Percentiles rank a stretch among this genome's conserved stretches.
phyloP scores from a whole-genome alignment of 2,113 vertebrate species.

The Oncorhynchus masou region DNA sequence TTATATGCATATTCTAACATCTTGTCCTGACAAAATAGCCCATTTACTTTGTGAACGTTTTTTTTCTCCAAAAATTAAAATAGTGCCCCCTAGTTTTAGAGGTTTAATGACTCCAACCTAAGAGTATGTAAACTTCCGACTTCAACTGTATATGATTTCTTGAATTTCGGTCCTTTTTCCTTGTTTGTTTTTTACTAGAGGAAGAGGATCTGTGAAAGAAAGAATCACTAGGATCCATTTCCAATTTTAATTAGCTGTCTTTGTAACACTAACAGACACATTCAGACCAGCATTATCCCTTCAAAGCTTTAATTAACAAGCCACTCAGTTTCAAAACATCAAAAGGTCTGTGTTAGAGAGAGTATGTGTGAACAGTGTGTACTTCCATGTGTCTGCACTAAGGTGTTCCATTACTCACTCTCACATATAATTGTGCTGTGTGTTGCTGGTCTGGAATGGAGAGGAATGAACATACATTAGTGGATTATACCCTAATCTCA shows the following conservation, averaged over 20 bases:
- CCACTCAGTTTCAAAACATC: slow-evolving; percentile 70
- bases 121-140: no score
- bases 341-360: slow-evolving; percentile 43
- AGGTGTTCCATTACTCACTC: slow-evolving; percentile 11
- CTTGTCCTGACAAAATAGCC: no score
- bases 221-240: slow-evolving; percentile 66
- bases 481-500: slow-evolving; percentile 57
- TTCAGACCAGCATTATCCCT: slow-evolving; percentile 71
- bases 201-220: slow-evolving; percentile 53
- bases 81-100: no score
- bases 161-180: slow-evolving; percentile 53
- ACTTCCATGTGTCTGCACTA: not conserved
- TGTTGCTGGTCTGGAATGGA: slow-evolving; percentile 41
- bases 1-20: no score
- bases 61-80: no score
- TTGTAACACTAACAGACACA: slow-evolving; percentile 68
- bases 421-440: slow-evolving; percentile 30
- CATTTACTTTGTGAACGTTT: no score
- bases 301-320: slow-evolving; percentile 76
- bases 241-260: slow-evolving; percentile 73
- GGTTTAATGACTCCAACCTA: no score
- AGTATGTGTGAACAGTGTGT: slow-evolving; percentile 16
- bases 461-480: slow-evolving; percentile 42
- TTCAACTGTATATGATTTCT: slow-evolving; percentile 38
- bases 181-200: slow-evolving; percentile 46